phyloP scores from a whole-genome alignment of 1,140 invertebrate genomes.

The Sycophila sp. region DNA sequence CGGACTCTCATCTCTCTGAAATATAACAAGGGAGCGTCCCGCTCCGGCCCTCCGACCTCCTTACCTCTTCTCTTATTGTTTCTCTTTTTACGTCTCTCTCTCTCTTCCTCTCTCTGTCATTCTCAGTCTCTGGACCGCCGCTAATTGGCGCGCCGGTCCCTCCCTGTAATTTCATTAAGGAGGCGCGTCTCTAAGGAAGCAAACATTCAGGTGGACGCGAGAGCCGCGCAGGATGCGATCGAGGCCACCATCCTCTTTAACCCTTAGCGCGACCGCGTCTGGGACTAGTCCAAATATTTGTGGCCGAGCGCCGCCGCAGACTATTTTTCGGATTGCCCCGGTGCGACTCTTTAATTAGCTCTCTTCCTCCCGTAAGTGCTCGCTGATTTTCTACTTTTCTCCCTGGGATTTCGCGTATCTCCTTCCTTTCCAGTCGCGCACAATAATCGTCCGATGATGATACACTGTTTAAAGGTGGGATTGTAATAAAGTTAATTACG shows the following conservation, averaged over 20 bases:
- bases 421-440: too few species aligned
- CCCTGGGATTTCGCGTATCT: too few species aligned
- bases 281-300: neutral
- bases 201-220: neutral
- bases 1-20: slow-evolving; percentile 34
- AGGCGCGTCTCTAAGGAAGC: slow-evolving; percentile 9
- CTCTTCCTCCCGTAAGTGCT: too few species aligned
- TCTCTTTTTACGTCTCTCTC: neutral
- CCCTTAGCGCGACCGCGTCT: neutral
- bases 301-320: neutral
- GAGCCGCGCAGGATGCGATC: slow-evolving; percentile 5
- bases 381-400: too few species aligned
- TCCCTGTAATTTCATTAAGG: slow-evolving; percentile 35
- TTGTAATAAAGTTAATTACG: too few species aligned
- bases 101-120: neutral
- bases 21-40: slow-evolving; percentile 54
- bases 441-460: too few species aligned
- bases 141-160: slow-evolving; percentile 43
- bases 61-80: slow-evolving; percentile 24
- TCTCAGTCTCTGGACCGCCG: slow-evolving; percentile 25
- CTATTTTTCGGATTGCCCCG: slow-evolving; percentile 6
- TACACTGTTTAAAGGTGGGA: too few species aligned
- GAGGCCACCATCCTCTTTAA: neutral
- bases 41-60: slow-evolving; percentile 13
- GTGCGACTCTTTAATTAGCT: slow-evolving; percentile 4